Evolutionary conservation across 1,140 invertebrate species (phyloP), one percentile per base, ranked within the genome.

Genomic region (Cydia splendana): DNA sequence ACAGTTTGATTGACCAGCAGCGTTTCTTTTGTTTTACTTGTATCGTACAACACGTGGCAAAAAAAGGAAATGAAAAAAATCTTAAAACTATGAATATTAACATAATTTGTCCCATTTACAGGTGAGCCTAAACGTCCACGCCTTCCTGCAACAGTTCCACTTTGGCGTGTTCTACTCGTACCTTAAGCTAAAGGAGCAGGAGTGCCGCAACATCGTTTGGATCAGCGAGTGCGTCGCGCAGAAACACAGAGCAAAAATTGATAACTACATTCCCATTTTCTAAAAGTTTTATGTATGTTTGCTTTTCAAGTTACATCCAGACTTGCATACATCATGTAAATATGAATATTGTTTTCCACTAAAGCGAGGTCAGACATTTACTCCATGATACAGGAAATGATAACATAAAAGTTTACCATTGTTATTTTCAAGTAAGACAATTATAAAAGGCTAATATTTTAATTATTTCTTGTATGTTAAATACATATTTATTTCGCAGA

Each of bases 131-230:
- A 99, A 99, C 93, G 97, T 99, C 15, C 97, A 98, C 91, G 98
- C 98, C 13, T 99, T 99, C 91, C 95, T 99, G 89, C 98, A 99
- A 91, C 99, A 99, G 94, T 99, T 99, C 94, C 99, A 99, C 91
- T 99, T 98, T 94, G 99, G 99, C 30, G 98, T 99, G 10, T 99
- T 99, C 93, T 99, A 99, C 89, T 98, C 99, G 18, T 99, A 99
- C 91, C 95, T 99, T 76, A 99, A 99, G 91, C 94, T 99, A 77
- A 99, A 99, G 94, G 99, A 99, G 94, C 99, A 99, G 92, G 99
- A 99, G 93, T 99, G 98, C 91, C 95, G 99, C 79, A 99, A 99
- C 91, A 99, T 99, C 91, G 98, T 99, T 1, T 99, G 99, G 99
- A 99, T 99, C 86, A 96, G 99, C 34, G 99, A 99, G 93, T 99